phyloP scores from a whole-genome alignment of 92 coral and sea anemone genomes.

The Epizoanthus stellaris region DNA sequence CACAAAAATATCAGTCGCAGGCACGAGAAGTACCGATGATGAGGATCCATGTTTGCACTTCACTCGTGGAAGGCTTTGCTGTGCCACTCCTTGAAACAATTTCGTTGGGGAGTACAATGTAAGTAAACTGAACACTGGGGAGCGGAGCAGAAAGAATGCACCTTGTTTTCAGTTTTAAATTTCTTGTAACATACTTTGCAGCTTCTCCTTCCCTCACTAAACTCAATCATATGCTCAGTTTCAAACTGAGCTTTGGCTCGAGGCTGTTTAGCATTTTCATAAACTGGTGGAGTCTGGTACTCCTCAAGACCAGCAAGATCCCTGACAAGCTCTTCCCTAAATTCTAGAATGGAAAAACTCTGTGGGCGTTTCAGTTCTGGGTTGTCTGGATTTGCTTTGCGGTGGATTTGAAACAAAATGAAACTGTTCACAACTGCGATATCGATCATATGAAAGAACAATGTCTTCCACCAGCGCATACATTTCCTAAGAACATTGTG shows the following conservation, averaged over 20 bases:
- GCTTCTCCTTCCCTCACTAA: conserved; percentile 25
- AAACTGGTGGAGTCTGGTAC: conserved; percentile 27
- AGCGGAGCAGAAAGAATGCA: conserved; percentile 31
- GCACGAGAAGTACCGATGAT: neutral
- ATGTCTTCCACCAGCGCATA: conserved; percentile 53
- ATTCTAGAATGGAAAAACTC: conserved; percentile 26
- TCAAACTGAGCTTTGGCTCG: conserved; percentile 18
- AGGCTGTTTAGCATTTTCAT: conserved; percentile 25
- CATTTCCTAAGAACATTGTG: conserved; percentile 41
- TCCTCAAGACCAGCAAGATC: conserved; percentile 41
- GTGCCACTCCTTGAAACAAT: conserved; percentile 36
- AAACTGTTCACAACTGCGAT: conserved; percentile 30
- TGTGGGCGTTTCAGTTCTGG: conserved; percentile 19
- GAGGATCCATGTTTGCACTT: neutral
- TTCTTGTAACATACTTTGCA: conserved; percentile 23
- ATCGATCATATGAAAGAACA: conserved; percentile 29
- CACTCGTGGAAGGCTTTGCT: conserved; percentile 29
- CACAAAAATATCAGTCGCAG: conserved; percentile 15
- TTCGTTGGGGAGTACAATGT: conserved; percentile 2
- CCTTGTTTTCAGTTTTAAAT: conserved; percentile 22
- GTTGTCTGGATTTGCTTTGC: conserved; percentile 32
- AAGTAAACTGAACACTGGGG: conserved; percentile 28
- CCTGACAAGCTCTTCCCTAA: conserved; percentile 30
- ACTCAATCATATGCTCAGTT: conserved; percentile 35
- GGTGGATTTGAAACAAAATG: conserved; percentile 26